Base-by-base conservation (phyloP, 2,113 vertebrate genomes). In the Cairina moschata region DNA sequence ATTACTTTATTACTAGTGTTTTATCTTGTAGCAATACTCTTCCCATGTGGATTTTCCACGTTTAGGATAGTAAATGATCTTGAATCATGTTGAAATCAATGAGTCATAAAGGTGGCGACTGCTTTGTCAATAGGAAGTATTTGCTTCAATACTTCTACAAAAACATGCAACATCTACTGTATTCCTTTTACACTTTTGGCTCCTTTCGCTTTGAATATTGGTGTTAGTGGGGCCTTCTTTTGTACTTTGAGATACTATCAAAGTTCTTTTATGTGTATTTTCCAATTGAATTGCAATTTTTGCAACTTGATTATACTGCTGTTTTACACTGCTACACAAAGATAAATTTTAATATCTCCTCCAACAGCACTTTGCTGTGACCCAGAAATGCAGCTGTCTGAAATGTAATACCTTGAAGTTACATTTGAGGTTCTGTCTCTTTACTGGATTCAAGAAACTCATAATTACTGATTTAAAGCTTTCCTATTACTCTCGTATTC, bases 71-170 rank as follows among this genome's bases (percentile, higher is more conserved):
- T 83, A 92, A 82, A 82, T 96, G 77, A 75, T 92, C 93, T 87
- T 83, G 83, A 94, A 84, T 92, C 22, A 36, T 69, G 69, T 86
- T 91, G 73, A 87, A 92, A 92, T 96, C 96, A 95, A 91, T 97
- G 62, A 84, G 18, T 91, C 91, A 62, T 94, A 92, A 96, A 88
- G 44, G 86, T 85, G 81, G 81, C 0, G 8, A 94, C 77, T 89
- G 77, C 77, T 94, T 84, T 91, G 86, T 91, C 86, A 91, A 52
- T 94, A 82, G 55, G 79, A 73, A 85, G 40, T 80, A 38, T 78
- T 89, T 88, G 59, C 62, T 82, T 87, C 80, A 46, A 11, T 86
- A 62, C 28, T 62, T 86, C 52, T 88, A 31, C 63, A 73, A 29
- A 84, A 68, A 59, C 20, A 3, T 55, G 48, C 23, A 15, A 21